Base-by-base conservation (phyloP, 2,888 invertebrate genomes). In the Limenitis camilla region DNA sequence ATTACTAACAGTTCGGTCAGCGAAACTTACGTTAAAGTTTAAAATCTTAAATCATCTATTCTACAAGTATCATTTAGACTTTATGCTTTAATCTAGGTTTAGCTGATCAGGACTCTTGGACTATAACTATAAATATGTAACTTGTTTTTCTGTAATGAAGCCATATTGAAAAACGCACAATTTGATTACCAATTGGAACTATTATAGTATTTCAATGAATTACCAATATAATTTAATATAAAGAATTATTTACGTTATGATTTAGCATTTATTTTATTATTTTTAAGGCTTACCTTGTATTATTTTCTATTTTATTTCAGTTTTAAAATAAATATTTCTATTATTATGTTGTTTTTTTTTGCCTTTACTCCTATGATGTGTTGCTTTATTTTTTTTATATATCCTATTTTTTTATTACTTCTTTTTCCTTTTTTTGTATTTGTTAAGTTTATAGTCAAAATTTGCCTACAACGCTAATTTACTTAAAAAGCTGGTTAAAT, bases 251-350 rank as follows among this genome's bases (percentile, higher is more conserved):
- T 38, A 27, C n/a, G 27, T 35, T 31, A 42, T 52, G 43, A 52
- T 54, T 49, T 53, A 47, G 41, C 40, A 49, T 52, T 19, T 19
- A 19, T 53, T 59, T 44, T 40, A 47, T 31, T 53, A 44, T 44
- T 58, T 59, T 49, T 58, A 58, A 55, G 54, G 11, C 40, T 52
- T 49, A 61, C 66, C 55, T 41, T 70, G 68, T 72, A 70, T 67
- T 71, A 61, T 67, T 71, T 70, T 67, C 51, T 56, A 63, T 69
- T 73, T 71, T 68, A 68, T 69, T 71, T 66, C 66, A 28, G 64
- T 70, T 70, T 61, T 63, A 60, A 60, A 62, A 62, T 59, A 67
- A 68, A 63, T 55, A 52, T 52, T 40, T 49, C 47, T 55, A 49
- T 49, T 49, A 45, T 52, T 45, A 43, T 46, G 54, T 55, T 55